Evolutionary conservation across 2,888 invertebrate genomes (phyloP).

Genomic region (Cecidostiba fungosa): DNA sequence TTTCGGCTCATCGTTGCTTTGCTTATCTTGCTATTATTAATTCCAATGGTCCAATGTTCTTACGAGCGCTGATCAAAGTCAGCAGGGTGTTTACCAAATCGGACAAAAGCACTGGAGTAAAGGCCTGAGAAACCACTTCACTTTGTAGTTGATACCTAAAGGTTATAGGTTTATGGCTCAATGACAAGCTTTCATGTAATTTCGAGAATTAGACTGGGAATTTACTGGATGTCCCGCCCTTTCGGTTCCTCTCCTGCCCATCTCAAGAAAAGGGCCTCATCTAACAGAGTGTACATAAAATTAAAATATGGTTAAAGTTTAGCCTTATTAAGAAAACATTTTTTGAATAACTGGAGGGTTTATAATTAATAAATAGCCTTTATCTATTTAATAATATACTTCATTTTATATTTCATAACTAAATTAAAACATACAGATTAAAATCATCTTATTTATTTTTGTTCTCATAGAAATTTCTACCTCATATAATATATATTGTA

Average conservation of each 20-base stretch:
- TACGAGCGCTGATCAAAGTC: too few relatives aligned
- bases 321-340: neutral
- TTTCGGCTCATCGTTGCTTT: neutral
- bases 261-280: neutral
- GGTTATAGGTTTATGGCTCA: too few relatives aligned
- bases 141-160: neutral
- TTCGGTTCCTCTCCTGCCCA: too few relatives aligned
- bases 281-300: neutral
- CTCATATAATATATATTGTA: conserved; percentile 44
- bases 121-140: neutral
- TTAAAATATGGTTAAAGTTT: neutral
- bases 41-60: too few relatives aligned
- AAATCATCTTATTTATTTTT: conserved; percentile 50
- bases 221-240: too few relatives aligned
- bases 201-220: neutral
- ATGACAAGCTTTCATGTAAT: neutral
- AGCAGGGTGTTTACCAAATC: too few relatives aligned
- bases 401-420: conserved; percentile 39
- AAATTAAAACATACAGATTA: conserved; percentile 52
- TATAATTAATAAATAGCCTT: neutral
- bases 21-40: neutral
- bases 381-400: conserved; percentile 12
- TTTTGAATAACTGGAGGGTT: neutral
- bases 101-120: too few relatives aligned
- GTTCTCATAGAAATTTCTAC: conserved; percentile 45